Evolutionary conservation across 2,797 vertebrate species (phyloP).

Genomic region (Sardinella longiceps): DNA sequence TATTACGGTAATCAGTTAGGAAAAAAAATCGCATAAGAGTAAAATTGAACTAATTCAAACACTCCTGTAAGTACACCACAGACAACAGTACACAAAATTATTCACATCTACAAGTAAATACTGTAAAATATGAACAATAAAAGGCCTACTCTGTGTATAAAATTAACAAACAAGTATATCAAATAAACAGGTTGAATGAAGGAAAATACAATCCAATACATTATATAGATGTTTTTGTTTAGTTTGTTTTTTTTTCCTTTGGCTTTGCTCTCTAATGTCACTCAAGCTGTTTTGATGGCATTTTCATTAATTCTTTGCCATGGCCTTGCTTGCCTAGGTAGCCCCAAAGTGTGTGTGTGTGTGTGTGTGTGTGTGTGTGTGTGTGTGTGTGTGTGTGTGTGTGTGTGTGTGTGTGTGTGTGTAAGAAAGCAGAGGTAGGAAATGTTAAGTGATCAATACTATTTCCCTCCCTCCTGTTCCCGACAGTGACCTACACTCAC

Average conservation of each 20-base stretch:
- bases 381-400: slow-evolving; percentile 27
- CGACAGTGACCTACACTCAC: slow-evolving; percentile 50
- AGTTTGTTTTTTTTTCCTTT: not conserved
- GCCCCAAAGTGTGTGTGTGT: slow-evolving; percentile 31
- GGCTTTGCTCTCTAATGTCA: not conserved
- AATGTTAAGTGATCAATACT: slow-evolving; percentile 99
- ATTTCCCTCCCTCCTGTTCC: slow-evolving; percentile 78
- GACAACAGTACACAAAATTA: not conserved
- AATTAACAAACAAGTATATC: not conserved
- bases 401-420: slow-evolving; percentile 34
- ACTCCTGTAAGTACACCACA: not conserved
- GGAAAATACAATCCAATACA: not conserved
- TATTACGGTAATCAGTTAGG: too few species aligned
- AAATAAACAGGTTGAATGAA: not conserved
- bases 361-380: slow-evolving; percentile 25
- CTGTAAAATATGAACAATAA: too few species aligned
- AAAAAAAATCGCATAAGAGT: too few species aligned
- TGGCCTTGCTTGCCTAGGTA: slow-evolving; percentile 8
- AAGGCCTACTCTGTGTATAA: too few species aligned
- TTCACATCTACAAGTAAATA: not conserved
- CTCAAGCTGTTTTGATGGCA: not conserved
- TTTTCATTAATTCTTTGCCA: slow-evolving; percentile 67
- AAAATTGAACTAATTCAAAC: too few species aligned
- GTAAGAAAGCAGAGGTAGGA: slow-evolving; percentile 57
- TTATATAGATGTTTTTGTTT: not conserved